Evolutionary conservation across 2,113 vertebrate species (phyloP), one percentile per base, ranked within the genome.

Genomic region (Pao palembangensis): DNA sequence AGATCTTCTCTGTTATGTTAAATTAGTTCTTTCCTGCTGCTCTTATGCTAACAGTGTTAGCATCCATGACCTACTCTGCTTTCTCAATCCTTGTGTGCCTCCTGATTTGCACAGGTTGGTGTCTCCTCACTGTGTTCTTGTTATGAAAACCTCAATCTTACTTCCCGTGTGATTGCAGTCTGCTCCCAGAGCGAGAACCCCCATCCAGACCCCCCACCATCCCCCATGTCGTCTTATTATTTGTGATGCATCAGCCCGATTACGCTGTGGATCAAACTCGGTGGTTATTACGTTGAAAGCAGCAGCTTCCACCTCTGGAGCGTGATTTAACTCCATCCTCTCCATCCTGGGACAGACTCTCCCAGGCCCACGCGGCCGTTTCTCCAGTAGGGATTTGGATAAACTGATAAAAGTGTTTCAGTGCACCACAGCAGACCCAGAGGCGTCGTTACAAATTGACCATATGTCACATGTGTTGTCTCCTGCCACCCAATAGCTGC

Each of bases 141-240:
- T 25, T 3, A 38, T 65, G 55, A 47, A 55, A 72, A 52, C 62
- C 72, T 70, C 67, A 55, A 51, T 46, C 21, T 31, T 82, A 25
- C 75, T 70, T 58, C 64, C 68, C 68, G 25, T 64, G 55, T 48
- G 15, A 5, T 58, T 59, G 63, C 73, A 65, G 69, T 42, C 23
- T 25, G 23, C 23, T 25, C 23, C 23, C 23, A 25, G 5, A 20
- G 56, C 48, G 55, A 69, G 48, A 31, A 52, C 34, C 46, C 75
- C 73, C 67, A 71, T 51, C 16, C 34, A 48, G 31, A 54, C 14
- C 69, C 61, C 65, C 67, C 54, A 73, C 50, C 55, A n/a, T n/a
- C n/a, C 65, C 56, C 73, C 43, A 53, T n/a, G 1, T 64, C 58
- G 23, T 73, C 73, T 82, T 68, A 74, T 83, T 78, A 72, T 82